Base-by-base conservation (phyloP, 2,888 invertebrate genomes). In the Aleiodes testaceus region DNA sequence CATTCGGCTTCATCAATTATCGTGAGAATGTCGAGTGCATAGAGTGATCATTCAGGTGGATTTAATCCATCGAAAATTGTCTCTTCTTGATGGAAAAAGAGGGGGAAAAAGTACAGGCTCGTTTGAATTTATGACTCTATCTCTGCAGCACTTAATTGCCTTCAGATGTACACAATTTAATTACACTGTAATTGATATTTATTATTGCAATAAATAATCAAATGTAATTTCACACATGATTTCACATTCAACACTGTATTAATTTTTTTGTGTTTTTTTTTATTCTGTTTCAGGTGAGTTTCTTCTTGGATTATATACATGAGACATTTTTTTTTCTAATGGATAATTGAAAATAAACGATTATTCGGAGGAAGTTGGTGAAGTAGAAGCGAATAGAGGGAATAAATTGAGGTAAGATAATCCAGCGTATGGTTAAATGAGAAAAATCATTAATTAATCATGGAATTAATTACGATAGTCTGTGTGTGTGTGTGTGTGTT, bases 271-370 rank as follows among this genome's bases (percentile, higher is more conserved):
- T 30, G 18, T 49, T 45, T 52, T 52, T 49, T 20, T 49, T 64
- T 68, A 6, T 55, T 26, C n/a, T 72, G 72, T 72, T 72, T 4
- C 67, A 72, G 72, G 72, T 72, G 66, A 72, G 72, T 72, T 44
- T 64, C 36, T 30, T 16, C 52, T 11, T 12, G 20, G 12, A 12
- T n/a, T 20, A 42, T 9, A 52, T n/a, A 36, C 36, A 36, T 1
- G 36, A 36, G 9, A 36, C 36, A 36, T 36, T 36, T 36, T 26
- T 26, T 5, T 5, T 0, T 26, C 26, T 4, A 16, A 7, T 6
- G 59, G 18, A 14, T 30, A 11, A 14, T 26, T 26, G 53, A 66
- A 30, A 47, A 50, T n/a, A 55, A 44, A 42, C 9, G 26, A 50
- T 45, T 18, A 63, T 55, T 61, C n/a, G 30, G 12, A 52, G 16